Base-by-base conservation (phyloP, 2,888 invertebrate species). In the Drosophila imparisetae region DNA sequence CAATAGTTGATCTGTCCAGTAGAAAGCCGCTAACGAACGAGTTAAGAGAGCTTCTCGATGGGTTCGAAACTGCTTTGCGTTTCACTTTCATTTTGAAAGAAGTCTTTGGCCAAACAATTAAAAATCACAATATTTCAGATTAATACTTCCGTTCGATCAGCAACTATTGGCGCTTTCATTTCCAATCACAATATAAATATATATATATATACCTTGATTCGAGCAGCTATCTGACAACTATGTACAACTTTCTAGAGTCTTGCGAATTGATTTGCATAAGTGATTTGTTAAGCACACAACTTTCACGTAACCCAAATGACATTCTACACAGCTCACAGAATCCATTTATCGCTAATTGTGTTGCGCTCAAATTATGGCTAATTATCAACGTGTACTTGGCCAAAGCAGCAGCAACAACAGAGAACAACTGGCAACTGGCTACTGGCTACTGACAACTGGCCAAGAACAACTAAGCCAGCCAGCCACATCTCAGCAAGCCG, bases 261-360 rank as follows among this genome's bases (percentile, higher is more conserved):
- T 50, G 34, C 53, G 69, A 72, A 83, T 85, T 64, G 80, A 84
- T 86, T 84, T 83, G 82, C 86, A 83, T 84, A 86, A 80, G 50
- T 80, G 72, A 78, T 74, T 69, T 74, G 64, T 66, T 45, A 62
- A 38, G 38, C 27, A 55, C 66, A 18, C 42, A 72, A 86, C 83
- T 84, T 84, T 84, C 83, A 69, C 86, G 75, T 68, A 68, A 78
- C 75, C 78, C 75, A 75, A 72, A 78, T 78, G 78, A 75, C 75
- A 78, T 75, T 78, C 74, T 60, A 66, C 63, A 48, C 72, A 7
- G 36, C 24, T 45, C 21, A 18, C 11, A 55, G 61, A 75, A 60
- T 66, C 53, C 66, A 61, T 62, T 65, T 77, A 54, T 11, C 60
- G 61, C 48, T 75, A 75, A 75, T 75, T 71, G 62, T 66, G 62